Percentiles rank a stretch among this genome's conserved stretches.
phyloP scores from a whole-genome alignment of 2,113 vertebrate genomes.

The Plotosus lineatus region DNA sequence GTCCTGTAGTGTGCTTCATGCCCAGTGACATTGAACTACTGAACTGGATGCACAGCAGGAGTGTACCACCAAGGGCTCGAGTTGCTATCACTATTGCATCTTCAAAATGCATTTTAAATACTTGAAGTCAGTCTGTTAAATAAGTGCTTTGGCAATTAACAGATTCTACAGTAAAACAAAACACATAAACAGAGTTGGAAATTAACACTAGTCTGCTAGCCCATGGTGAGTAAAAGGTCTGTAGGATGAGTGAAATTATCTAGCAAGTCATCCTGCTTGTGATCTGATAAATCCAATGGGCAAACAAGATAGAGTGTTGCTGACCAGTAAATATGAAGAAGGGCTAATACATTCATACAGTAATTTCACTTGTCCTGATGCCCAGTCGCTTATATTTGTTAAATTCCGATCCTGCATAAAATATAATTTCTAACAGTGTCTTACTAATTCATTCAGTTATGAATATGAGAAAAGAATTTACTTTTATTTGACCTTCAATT shows the following conservation, averaged over 20 bases:
- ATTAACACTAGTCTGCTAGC: no score
- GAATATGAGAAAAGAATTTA: neutral
- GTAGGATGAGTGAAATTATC: no score
- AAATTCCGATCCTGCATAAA: neutral
- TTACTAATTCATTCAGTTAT: neutral
- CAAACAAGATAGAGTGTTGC: no score
- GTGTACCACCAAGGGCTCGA: neutral
- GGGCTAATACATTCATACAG: no score
- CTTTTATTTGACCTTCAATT: neutral
- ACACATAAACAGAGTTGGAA: no score
- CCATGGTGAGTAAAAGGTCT: no score
- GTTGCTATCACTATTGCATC: neutral
- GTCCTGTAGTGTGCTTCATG: neutral
- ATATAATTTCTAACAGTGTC: neutral
- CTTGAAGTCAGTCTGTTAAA: neutral
- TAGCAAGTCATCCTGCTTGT: no score
- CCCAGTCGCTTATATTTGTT: no score
- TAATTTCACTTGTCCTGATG: no score
- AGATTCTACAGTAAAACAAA: no score
- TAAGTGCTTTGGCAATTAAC: neutral
- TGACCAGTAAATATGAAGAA: no score
- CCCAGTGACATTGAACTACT: neutral
- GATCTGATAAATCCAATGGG: no score
- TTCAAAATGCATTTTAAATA: neutral
- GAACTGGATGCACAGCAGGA: slow-evolving; percentile 15